Base-by-base conservation (phyloP, 2,888 invertebrate genomes). In the Marasmarcha lunaedactyla region DNA sequence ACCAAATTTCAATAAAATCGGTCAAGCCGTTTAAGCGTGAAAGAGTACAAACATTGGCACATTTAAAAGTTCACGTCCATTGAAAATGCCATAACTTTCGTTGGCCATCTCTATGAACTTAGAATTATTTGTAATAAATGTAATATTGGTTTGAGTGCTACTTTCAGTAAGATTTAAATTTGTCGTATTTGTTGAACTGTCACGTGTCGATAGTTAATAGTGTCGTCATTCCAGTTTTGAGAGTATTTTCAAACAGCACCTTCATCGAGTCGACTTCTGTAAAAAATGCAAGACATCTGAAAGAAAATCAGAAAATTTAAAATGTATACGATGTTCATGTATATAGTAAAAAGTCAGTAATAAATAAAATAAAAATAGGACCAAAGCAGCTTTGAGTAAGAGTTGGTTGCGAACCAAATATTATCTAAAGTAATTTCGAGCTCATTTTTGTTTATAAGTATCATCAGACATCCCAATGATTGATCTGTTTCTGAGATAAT, bases 111-210 rank as follows among this genome's bases (percentile, higher is more conserved):
- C 30, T 37, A 37, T 25, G 30, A 15, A 14, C 7, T 37, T 37
- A 27, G n/a, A 37, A 37, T 37, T 37, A 37, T 30, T 14, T n/a
- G n/a, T n/a, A n/a, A n/a, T n/a, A n/a, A n/a, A n/a, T 14, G 37
- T 37, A 14, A 10, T 27, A 37, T 14, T 37, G 15, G 37, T 37
- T 37, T 37, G 37, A 37, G 37, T 37, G 37, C 37, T 27, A 14
- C 37, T 37, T 30, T 30, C 37, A 14, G 37, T 37, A 14, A 37
- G 30, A 37, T 30, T 14, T n/a, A n/a, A n/a, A 14, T 14, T 26
- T 30, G 27, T 37, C 27, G 37, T 37, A 37, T 37, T 37, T 37
- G 37, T 38, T 38, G 37, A 38, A 38, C 27, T 38, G 37, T 26
- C 13, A 37, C 37, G 37, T 37, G 37, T 38, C 30, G 37, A 30